Evolutionary conservation across 2,888 invertebrate genomes (phyloP).

Genomic region (Chloromyia formosa): DNA sequence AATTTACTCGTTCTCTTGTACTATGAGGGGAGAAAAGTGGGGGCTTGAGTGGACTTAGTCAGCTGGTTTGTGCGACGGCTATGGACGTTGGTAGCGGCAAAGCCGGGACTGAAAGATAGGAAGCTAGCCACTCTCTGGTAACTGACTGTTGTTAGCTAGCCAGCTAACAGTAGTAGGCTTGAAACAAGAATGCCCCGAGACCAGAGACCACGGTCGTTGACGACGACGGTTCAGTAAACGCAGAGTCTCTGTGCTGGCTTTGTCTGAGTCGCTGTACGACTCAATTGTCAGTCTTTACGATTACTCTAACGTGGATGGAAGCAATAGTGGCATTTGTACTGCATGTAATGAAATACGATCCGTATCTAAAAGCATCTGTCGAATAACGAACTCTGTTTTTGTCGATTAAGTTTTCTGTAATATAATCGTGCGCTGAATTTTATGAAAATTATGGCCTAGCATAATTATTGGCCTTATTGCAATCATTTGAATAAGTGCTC

Average conservation of each 20-base stretch:
- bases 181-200: conserved; percentile 33
- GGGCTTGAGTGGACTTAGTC: conserved; percentile 32
- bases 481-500: too few species aligned
- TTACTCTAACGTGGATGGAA: conserved; percentile 63
- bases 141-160: conserved; percentile 31
- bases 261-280: conserved; percentile 60
- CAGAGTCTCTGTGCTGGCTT: conserved; percentile 48
- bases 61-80: conserved; percentile 15
- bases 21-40: conserved; percentile 27
- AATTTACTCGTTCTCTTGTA: too few species aligned
- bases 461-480: too few species aligned
- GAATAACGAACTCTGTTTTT: too few species aligned
- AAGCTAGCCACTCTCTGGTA: conserved; percentile 4
- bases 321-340: conserved; percentile 43
- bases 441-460: too few species aligned
- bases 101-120: conserved; percentile 1
- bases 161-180: conserved; percentile 24
- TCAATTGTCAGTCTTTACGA: conserved; percentile 64
- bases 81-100: not conserved
- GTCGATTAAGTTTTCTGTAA: too few species aligned
- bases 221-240: conserved; percentile 19
- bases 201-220: conserved; percentile 2
- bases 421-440: too few species aligned
- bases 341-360: conserved; percentile 25
- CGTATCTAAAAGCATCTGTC: not conserved